Evolutionary conservation across 1,140 invertebrate genomes (phyloP), one percentile per base, ranked within the genome.

Genomic region (Drosophila arizonae): DNA sequence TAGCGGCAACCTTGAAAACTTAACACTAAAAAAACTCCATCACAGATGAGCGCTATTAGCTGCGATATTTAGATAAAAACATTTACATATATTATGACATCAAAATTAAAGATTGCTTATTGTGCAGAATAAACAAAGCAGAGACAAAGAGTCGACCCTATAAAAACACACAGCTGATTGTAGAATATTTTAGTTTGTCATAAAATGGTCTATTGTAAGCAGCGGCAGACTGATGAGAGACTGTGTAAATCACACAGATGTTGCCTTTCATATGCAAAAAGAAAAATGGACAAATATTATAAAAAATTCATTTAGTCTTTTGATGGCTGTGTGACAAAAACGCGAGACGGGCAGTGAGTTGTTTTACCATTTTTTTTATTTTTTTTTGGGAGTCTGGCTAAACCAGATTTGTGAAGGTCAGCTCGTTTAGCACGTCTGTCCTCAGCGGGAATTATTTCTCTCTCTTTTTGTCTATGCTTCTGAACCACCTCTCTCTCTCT

Each of bases 341-440:
- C 81, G 61, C 62, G 58, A 54, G 55, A 55, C 50, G 11, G 33
- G 30, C 55, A 48, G 24, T 50, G 30, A 13, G 6, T 17, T 48
- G 6, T 28, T 28, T 24, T 66, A 24, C 2, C 2, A 24, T 24
- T 24, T 48, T 36, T 17, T 17, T 17, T 17, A 1, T 17, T 17
- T 17, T 0, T 17, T 52, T 60, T 76, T 62, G 66, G 62, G 46
- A 51, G 54, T 60, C 63, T 72, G 72, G 36, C 55, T 52, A 77
- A 85, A 85, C 81, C 78, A 81, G 81, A 85, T 87, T 46, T 81
- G 50, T 87, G 81, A 85, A 85, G 81, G 81, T 85, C 81, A 85
- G 64, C 79, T 56, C 67, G 77, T 85, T 84, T 80, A 79, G 54
- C 77, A 69, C 70, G 70, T 84, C 64, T 64, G 52, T 39, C 39